Evolutionary conservation across 1,140 invertebrate genomes (phyloP).

Genomic region (Lutraria rhynchaena): DNA sequence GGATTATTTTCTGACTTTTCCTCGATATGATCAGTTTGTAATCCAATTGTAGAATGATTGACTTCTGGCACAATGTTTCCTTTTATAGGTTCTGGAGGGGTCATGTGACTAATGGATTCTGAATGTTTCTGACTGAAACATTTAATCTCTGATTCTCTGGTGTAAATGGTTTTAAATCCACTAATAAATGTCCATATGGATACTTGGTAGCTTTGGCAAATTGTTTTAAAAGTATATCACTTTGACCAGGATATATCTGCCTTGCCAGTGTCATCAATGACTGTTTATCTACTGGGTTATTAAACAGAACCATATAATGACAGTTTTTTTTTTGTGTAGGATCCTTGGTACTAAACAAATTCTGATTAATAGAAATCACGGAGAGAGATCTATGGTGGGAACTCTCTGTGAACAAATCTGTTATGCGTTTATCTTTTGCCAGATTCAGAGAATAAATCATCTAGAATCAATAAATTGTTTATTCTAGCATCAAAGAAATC

Average conservation of each 20-base stretch:
- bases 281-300: conserved; percentile 20
- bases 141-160: not conserved
- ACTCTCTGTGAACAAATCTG: not conserved
- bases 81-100: not conserved
- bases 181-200: too few species aligned
- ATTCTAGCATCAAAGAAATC: conserved; percentile 22
- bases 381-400: too few species aligned
- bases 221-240: too few species aligned
- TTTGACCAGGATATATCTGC: too few species aligned
- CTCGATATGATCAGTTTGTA: too few species aligned
- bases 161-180: conserved; percentile 47
- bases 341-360: conserved; percentile 21
- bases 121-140: not conserved
- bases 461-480: conserved; percentile 37
- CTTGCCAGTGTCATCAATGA: conserved; percentile 28
- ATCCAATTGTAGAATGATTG: too few species aligned
- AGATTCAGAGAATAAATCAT: conserved; percentile 5
- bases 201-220: too few species aligned
- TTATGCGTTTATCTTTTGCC: conserved; percentile 15
- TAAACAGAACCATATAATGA: conserved; percentile 23
- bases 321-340: conserved; percentile 43
- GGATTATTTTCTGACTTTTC: not conserved
- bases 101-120: too few species aligned
- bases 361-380: too few species aligned
- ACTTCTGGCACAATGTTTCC: not conserved